Base-by-base conservation (phyloP, 2,113 vertebrate species). In the Paralichthys olivaceus region DNA sequence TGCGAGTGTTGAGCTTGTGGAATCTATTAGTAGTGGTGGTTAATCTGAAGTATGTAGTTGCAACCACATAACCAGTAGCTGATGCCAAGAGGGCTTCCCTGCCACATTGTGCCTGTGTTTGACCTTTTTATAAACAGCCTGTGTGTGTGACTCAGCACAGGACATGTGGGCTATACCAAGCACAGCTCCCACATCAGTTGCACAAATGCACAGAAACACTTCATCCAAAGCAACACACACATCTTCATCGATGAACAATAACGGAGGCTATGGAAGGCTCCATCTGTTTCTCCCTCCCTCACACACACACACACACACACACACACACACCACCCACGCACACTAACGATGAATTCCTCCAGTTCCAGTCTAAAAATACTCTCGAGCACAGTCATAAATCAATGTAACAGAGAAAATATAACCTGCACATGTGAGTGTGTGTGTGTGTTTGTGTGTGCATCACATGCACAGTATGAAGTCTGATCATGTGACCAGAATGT, bases 351-450 rank as follows among this genome's bases (percentile, higher is more conserved):
- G 74, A 72, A 59, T 68, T 57, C 74, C 69, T 71, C 65, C 1
- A 7, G 69, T 59, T 59, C 11, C 1, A 53, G 45, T 70, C 88
- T 87, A 85, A 89, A 91, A 91, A 93, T 91, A 91, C 69, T 64
- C 75, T 9, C 1, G 1, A 75, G 60, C 40, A 34, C 63, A 70
- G 68, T 72, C 77, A 90, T 91, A 90, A 90, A 92, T 91, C 90
- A 90, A 12, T 69, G 84, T 45, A 79, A 80, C 60, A 45, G 57
- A 61, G 65, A 84, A 80, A 73, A 82, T 62, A 79, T n/a, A 79
- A 71, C 72, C 43, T 64, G 53, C 79, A 75, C 57, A 64, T 37
- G 28, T 67, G 70, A 34, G 67, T 61, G 78, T 61, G 47, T 47
- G 62, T 45, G 40, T 73, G 55, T 76, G 65, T 43, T 59, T 40